Conservation (phyloP, 2,113 vertebrate species). For the Triplophysa rosa region DNA sequence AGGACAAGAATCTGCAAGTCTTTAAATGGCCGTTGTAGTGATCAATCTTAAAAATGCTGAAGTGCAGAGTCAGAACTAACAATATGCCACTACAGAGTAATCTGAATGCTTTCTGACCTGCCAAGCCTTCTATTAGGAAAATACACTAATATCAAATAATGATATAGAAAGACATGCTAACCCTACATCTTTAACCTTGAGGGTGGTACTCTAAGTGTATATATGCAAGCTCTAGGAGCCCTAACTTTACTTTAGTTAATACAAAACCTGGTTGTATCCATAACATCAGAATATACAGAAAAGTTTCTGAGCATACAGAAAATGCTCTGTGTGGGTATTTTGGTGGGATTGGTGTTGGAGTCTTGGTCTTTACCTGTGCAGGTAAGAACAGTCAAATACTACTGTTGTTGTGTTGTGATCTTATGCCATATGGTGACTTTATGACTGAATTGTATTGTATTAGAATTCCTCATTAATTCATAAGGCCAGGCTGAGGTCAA, state of each 20-base stretch:
- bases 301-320: background rate
- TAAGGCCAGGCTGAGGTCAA: conserved; percentile 64
- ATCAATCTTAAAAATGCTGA: conserved; percentile 9
- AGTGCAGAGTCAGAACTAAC: background rate
- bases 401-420: background rate
- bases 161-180: background rate
- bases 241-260: background rate
- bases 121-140: conserved; percentile 36
- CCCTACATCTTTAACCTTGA: background rate
- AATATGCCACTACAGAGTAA: background rate
- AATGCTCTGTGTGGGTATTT: conserved; percentile 61
- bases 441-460: background rate
- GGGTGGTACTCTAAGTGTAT: conserved; percentile 35
- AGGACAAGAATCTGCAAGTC: conserved; percentile 9
- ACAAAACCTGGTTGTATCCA: background rate
- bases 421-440: background rate
- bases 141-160: conserved; percentile 38
- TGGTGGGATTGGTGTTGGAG: conserved; percentile 59
- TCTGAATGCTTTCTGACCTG: background rate
- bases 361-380: conserved; percentile 63
- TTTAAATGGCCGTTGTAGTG: background rate
- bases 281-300: conserved; percentile 31
- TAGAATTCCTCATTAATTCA: conserved; percentile 68
- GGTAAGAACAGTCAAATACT: conserved; percentile 58
- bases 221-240: background rate